Evolutionary conservation across 2,113 vertebrate species (phyloP).

Genomic region (Cyprichromis sp.): DNA sequence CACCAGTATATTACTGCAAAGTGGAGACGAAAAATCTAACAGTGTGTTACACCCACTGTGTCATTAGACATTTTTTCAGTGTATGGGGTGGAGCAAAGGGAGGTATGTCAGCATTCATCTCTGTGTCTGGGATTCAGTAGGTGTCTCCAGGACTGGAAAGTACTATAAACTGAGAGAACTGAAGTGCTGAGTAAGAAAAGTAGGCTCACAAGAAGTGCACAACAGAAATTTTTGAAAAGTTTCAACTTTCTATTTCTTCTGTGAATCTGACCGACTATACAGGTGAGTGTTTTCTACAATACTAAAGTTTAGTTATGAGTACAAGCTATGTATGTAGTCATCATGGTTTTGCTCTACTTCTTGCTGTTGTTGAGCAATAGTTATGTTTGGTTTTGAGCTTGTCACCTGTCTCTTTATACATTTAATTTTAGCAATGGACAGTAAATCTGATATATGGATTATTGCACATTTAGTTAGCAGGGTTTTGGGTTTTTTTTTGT

Average conservation of each 20-base stretch:
- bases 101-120: not conserved
- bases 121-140: not conserved
- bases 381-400: not conserved
- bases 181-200: not conserved
- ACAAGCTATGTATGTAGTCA: not conserved
- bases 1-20: not conserved
- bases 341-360: not conserved
- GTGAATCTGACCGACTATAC: not conserved
- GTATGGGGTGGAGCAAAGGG: not conserved
- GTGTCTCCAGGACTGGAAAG: not conserved
- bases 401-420: not conserved
- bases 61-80: not conserved
- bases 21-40: not conserved
- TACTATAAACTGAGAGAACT: not conserved
- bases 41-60: not conserved
- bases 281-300: slow-evolving; percentile 17
- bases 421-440: not conserved
- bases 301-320: not conserved
- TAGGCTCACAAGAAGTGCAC: not conserved
- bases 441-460: not conserved
- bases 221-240: not conserved
- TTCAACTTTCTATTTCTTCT: not conserved
- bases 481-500: not conserved
- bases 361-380: not conserved
- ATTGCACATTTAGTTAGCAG: not conserved